Conservation (phyloP, 2,797 vertebrate genomes). For the Poeciliopsis gracilis region DNA sequence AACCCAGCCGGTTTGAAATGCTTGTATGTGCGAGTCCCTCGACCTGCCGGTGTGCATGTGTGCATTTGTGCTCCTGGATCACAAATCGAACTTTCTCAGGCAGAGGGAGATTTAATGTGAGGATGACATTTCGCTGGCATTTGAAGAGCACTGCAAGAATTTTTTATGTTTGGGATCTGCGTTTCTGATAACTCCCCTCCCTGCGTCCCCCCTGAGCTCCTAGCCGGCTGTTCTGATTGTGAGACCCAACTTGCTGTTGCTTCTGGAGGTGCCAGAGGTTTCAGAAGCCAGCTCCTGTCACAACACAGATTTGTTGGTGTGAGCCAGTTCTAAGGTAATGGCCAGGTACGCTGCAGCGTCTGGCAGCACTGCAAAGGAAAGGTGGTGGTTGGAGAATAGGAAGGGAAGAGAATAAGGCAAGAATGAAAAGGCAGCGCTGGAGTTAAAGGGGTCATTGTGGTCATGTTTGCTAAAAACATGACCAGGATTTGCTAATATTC, state of each 20-base stretch:
- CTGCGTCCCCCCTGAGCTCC: slow-evolving; percentile 51
- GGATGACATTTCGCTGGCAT: slow-evolving; percentile 78
- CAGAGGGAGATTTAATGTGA: slow-evolving; percentile 68
- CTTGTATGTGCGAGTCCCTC: slow-evolving; percentile 27
- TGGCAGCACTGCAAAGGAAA: slow-evolving; percentile 59
- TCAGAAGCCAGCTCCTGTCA: slow-evolving; percentile 72
- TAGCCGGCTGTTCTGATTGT: slow-evolving; percentile 63
- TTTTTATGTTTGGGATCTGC: slow-evolving; percentile 71
- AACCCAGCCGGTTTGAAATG: slow-evolving; percentile 43
- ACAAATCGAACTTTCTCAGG: slow-evolving; percentile 36
- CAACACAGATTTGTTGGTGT: slow-evolving; percentile 69
- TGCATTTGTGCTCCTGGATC: slow-evolving; percentile 43
- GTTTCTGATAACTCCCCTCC: slow-evolving; percentile 63
- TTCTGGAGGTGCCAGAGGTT: slow-evolving; percentile 41
- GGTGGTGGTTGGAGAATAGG: slow-evolving; percentile 6
- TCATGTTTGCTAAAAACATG: slow-evolving; percentile 49
- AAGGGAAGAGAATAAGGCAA: slow-evolving; percentile 14
- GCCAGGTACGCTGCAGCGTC: slow-evolving; percentile 59
- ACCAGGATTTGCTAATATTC: slow-evolving; percentile 37
- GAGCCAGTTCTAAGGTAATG: slow-evolving; percentile 55
- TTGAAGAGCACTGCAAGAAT: slow-evolving; percentile 52
- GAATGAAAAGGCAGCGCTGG: slow-evolving; percentile 34
- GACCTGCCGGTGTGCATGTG: slow-evolving; percentile 25
- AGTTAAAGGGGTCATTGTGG: slow-evolving; percentile 44
- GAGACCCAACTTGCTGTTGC: slow-evolving; percentile 60